These are phyloP conservation scores for Philhelius pedissequus DNA, from an alignment of 2,888 invertebrate species.

Conservation along the genomic window DNA sequence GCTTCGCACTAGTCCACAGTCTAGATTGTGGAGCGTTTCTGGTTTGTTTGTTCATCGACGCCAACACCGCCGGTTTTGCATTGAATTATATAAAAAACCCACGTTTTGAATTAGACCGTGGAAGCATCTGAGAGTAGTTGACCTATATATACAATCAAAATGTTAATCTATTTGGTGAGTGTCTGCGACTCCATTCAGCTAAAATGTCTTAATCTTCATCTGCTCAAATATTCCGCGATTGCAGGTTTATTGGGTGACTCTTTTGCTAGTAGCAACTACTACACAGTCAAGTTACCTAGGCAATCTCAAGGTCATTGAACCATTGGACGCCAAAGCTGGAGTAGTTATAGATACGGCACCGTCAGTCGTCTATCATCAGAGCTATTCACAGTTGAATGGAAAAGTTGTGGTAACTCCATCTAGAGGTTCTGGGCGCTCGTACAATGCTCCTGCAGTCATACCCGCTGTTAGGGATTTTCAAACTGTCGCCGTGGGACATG, in stretches of 20 bases:
- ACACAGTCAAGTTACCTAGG: conserved; percentile 53
- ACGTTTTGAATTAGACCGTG: conserved; percentile 23
- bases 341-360: conserved; percentile 61
- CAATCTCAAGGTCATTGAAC: conserved; percentile 59
- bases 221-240: background rate
- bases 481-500: conserved; percentile 34
- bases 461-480: conserved; percentile 59
- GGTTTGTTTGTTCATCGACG: conserved; percentile 36
- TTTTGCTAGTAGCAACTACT: conserved; percentile 16
- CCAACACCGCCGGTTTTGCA: conserved; percentile 6
- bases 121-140: background rate
- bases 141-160: conserved; percentile 33
- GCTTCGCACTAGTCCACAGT: conserved; percentile 44
- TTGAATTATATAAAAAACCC: conserved; percentile 33
- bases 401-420: conserved; percentile 60
- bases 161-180: conserved; percentile 49
- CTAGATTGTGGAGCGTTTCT: conserved; percentile 55
- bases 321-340: conserved; percentile 46
- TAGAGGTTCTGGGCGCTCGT: conserved; percentile 51
- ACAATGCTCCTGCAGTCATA: conserved; percentile 58
- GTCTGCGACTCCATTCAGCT: background rate
- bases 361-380: conserved; percentile 61
- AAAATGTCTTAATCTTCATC: background rate
- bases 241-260: conserved; percentile 20
- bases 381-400: conserved; percentile 50